Evolutionary conservation across 2,797 vertebrate species (phyloP).

Genomic region (Bovichtus diacanthus): DNA sequence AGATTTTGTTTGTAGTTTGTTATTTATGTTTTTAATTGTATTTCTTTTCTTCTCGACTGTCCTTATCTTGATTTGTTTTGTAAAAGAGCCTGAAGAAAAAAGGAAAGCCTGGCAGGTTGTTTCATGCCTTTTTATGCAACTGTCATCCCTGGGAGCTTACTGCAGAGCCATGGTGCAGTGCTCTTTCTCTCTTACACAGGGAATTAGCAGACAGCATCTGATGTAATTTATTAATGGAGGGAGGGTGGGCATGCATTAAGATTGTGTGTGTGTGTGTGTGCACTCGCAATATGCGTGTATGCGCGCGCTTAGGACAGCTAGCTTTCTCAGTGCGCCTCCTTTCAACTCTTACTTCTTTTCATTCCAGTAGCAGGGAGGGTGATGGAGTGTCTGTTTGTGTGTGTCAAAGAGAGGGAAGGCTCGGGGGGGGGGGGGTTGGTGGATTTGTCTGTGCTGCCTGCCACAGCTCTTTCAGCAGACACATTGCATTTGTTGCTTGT

Average conservation of each 20-base stretch:
- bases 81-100: slow-evolving; percentile 49
- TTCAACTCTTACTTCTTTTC: slow-evolving; percentile 60
- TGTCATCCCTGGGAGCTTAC: slow-evolving; percentile 75
- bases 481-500: slow-evolving; percentile 53
- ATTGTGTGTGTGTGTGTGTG: slow-evolving; percentile 38
- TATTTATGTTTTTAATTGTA: slow-evolving; percentile 13
- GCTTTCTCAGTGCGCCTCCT: slow-evolving; percentile 57
- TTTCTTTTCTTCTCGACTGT: slow-evolving; percentile 42
- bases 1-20: not conserved
- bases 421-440: not conserved
- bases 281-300: slow-evolving; percentile 19
- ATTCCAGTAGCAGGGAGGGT: slow-evolving; percentile 56
- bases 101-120: slow-evolving; percentile 71
- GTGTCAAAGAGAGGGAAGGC: slow-evolving; percentile 33
- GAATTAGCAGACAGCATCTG: slow-evolving; percentile 76
- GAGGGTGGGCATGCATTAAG: slow-evolving; percentile 55
- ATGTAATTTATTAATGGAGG: slow-evolving; percentile 79
- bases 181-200: slow-evolving; percentile 54
- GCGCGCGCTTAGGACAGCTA: slow-evolving; percentile 35
- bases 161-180: slow-evolving; percentile 71
- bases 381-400: slow-evolving; percentile 54
- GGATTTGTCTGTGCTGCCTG: slow-evolving; percentile 40
- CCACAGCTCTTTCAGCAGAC: slow-evolving; percentile 50
- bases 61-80: slow-evolving; percentile 59
- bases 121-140: slow-evolving; percentile 80